Conservation (phyloP, 2,113 vertebrate genomes). For the Oriolus oriolus region DNA sequence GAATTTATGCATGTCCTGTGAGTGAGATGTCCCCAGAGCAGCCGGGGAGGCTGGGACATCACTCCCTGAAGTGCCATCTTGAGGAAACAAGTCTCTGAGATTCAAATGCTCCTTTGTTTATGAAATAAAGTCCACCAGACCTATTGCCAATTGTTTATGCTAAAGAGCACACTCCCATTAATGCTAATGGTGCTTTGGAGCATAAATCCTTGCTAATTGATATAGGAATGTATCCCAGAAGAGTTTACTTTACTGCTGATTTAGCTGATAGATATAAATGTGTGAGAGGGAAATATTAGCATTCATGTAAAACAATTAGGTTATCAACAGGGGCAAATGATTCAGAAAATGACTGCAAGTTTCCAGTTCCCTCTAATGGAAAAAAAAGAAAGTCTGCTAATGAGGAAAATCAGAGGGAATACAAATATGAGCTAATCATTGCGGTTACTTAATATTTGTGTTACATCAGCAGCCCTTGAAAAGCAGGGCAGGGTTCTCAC, state of each 20-base stretch:
- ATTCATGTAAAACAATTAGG: slow-evolving; percentile 61
- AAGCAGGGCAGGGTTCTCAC: not conserved
- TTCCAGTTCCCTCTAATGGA: slow-evolving; percentile 23
- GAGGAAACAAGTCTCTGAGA: not conserved
- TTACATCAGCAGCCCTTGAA: not conserved
- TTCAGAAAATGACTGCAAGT: slow-evolving; percentile 53
- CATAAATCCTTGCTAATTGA: slow-evolving; percentile 65
- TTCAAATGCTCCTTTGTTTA: slow-evolving; percentile 21
- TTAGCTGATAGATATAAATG: slow-evolving; percentile 61
- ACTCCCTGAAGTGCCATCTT: not conserved
- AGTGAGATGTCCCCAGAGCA: not conserved
- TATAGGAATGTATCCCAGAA: slow-evolving; percentile 56
- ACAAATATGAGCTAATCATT: not conserved
- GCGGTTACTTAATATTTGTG: not conserved
- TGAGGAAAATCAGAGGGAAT: slow-evolving; percentile 47
- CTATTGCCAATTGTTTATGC: slow-evolving; percentile 38
- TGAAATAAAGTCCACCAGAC: slow-evolving; percentile 50
- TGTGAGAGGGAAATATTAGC: slow-evolving; percentile 55
- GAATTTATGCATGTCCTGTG: not conserved
- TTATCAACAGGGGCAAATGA: slow-evolving; percentile 56
- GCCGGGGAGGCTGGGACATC: not conserved
- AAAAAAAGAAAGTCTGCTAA: not conserved
- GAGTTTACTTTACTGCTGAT: slow-evolving; percentile 58
- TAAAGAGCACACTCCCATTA: slow-evolving; percentile 51
- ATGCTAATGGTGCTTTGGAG: slow-evolving; percentile 57